These are phyloP conservation scores for Eustalomyia histrio DNA, from an alignment of 2,888 invertebrate species.

Conservation along the genomic window DNA sequence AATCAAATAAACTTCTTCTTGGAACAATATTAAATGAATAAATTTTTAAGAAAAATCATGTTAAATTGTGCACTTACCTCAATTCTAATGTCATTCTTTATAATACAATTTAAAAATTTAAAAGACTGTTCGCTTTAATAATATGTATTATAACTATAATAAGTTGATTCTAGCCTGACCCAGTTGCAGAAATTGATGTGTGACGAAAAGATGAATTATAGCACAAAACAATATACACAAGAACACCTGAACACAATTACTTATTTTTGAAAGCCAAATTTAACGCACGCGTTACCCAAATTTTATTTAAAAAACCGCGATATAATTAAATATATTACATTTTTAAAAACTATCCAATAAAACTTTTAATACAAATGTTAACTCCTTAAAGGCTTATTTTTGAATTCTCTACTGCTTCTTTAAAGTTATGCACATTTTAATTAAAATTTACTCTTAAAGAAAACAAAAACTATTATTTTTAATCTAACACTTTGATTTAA, in stretches of 20 bases:
- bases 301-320: neutral
- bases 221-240: neutral
- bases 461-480: neutral
- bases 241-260: neutral
- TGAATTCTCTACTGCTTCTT: neutral
- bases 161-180: conserved; percentile 52
- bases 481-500: neutral
- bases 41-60: too few relatives aligned
- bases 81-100: neutral
- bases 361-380: too few relatives aligned
- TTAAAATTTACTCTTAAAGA: neutral
- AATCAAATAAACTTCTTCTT: too few relatives aligned
- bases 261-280: neutral
- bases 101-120: neutral
- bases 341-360: too few relatives aligned
- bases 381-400: neutral
- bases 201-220: conserved; percentile 1
- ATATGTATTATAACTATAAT: neutral
- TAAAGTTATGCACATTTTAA: neutral
- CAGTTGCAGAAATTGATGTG: conserved; percentile 23
- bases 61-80: conserved; percentile 21
- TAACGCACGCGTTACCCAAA: neutral
- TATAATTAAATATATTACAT: neutral
- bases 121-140: neutral
- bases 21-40: too few relatives aligned